phyloP scores from a whole-genome alignment of 1,140 invertebrate genomes.

The Drosophila ohnishii region DNA sequence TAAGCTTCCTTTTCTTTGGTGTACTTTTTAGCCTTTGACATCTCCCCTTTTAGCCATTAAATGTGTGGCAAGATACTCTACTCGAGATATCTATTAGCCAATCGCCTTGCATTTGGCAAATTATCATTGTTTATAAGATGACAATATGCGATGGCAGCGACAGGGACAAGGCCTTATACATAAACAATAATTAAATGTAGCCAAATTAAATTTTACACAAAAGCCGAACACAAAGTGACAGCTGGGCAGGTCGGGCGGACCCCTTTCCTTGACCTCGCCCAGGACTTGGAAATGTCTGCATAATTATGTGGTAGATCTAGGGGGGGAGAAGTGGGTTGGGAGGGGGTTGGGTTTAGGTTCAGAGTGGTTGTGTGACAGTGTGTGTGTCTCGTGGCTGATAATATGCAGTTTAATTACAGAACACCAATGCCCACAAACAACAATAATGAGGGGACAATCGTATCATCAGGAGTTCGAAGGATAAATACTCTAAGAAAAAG shows the following conservation, averaged over 20 bases:
- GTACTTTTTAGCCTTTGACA: background rate
- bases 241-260: constrained; percentile 46
- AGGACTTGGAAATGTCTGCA: constrained; percentile 57
- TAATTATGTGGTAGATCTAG: constrained; percentile 62
- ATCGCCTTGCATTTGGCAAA: constrained; percentile 55
- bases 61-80: constrained; percentile 8
- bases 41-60: background rate
- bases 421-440: constrained; percentile 64
- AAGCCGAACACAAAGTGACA: constrained; percentile 69
- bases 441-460: constrained; percentile 52
- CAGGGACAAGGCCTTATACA: constrained; percentile 47
- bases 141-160: constrained; percentile 36
- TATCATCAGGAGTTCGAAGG: constrained; percentile 1
- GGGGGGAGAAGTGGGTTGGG: constrained; percentile 1
- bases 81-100: constrained; percentile 40
- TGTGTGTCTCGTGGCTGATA: constrained; percentile 52
- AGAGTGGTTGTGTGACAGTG: constrained; percentile 12
- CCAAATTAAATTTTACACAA: constrained; percentile 76
- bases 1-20: background rate
- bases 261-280: constrained; percentile 7
- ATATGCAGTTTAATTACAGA: constrained; percentile 79
- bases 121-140: constrained; percentile 59
- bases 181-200: constrained; percentile 81
- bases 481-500: constrained; percentile 29
- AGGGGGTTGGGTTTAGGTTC: background rate